Conservation (phyloP, 2,797 vertebrate species). For the Poeciliopsis turneri region DNA sequence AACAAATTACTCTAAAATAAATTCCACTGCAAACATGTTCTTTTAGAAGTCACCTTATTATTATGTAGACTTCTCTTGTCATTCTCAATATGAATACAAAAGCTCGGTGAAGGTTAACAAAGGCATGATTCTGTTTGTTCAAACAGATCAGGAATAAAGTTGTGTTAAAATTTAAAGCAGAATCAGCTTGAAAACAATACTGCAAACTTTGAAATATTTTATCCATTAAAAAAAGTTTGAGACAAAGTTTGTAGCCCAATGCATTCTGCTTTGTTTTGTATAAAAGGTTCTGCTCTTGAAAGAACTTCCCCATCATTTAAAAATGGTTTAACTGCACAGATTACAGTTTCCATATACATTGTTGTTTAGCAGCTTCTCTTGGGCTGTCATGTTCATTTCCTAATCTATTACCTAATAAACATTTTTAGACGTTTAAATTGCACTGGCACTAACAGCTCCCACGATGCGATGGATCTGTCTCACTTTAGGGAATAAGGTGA, state of each 20-base stretch:
- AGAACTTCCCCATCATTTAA: background rate
- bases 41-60: background rate
- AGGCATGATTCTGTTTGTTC: background rate
- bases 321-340: background rate
- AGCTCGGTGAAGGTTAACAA: background rate
- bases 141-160: background rate
- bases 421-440: conserved; percentile 19
- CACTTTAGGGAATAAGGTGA: conserved; percentile 62
- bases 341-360: background rate
- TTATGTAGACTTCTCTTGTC: background rate
- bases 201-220: background rate
- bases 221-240: background rate
- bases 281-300: background rate
- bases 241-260: background rate
- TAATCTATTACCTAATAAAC: conserved; percentile 25
- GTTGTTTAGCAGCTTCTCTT: background rate
- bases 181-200: background rate
- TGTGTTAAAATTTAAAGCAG: background rate
- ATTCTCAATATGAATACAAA: background rate
- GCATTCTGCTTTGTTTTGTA: background rate
- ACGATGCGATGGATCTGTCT: conserved; percentile 42
- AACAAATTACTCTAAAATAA: background rate
- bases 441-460: conserved; percentile 18
- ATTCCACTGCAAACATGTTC: background rate
- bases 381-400: background rate